A percentile compares a stretch with the other conserved stretches of the same genome.
These are phyloP conservation scores for Abscondita cerata DNA, from an alignment of 2,888 invertebrate species.

Conservation along the genomic window DNA sequence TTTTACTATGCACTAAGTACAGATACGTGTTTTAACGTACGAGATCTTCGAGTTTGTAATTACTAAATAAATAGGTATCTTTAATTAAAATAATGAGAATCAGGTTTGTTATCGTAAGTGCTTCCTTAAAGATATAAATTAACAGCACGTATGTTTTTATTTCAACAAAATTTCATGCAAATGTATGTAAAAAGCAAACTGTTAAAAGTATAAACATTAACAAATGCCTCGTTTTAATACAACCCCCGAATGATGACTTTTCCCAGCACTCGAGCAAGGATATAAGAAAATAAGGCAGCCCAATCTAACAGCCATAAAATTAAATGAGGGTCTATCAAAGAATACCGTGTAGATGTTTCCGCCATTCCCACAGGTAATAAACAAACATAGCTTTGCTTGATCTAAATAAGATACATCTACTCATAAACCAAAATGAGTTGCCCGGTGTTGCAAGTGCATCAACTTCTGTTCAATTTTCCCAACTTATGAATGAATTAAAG, in stretches of 20 bases:
- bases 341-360: slow-evolving; percentile 36
- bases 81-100: slow-evolving; percentile 26
- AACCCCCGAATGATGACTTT: slow-evolving; percentile 17
- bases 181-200: slow-evolving; percentile 9
- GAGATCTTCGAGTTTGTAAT: slow-evolving; percentile 16
- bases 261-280: slow-evolving; percentile 15
- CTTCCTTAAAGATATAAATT: slow-evolving; percentile 11
- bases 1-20: slow-evolving; percentile 29
- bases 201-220: slow-evolving; percentile 4
- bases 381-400: slow-evolving; percentile 38
- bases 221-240: neutral
- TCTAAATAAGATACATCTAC: slow-evolving; percentile 39
- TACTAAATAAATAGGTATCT: slow-evolving; percentile 13
- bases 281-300: slow-evolving; percentile 19
- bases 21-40: slow-evolving; percentile 1
- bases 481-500: slow-evolving; percentile 17
- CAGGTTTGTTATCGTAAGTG: slow-evolving; percentile 26
- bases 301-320: slow-evolving; percentile 33
- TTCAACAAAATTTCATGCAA: slow-evolving; percentile 3
- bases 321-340: slow-evolving; percentile 40
- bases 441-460: slow-evolving; percentile 31
- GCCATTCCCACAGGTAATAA: slow-evolving; percentile 42
- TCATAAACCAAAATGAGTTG: slow-evolving; percentile 42
- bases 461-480: neutral
- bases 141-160: neutral